Evolutionary conservation across 1,140 invertebrate species (phyloP), one percentile per base, ranked within the genome.

Genomic region (Dinothrombium tinctorium): DNA sequence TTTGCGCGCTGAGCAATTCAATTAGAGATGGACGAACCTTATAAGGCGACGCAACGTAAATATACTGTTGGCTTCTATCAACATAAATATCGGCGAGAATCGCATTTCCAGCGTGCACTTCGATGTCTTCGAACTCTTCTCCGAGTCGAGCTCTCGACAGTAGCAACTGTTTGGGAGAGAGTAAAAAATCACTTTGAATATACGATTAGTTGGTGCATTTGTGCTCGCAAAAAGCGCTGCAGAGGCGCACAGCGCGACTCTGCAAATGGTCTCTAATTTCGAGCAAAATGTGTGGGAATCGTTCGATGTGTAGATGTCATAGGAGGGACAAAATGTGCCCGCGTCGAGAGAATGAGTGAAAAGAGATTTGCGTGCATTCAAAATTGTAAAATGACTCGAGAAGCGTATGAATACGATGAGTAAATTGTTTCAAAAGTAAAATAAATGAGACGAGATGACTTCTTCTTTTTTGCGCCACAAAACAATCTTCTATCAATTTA

Each of bases 41-140:
- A 17, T 68, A 62, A 28, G 64, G 61, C 6, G 77, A 76, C 17
- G 80, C 55, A 15, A 72, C 72, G 51, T 77, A 80, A 8, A 82
- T 56, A 50, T 69, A 69, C 47, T 76, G 72, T 44, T 74, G 74
- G 48, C 69, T 69, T 2, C 72, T 68, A 38, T 81, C 79, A 44
- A 90, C 61, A 33, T 69, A 67, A 33, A 83, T 76, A 56, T 90
- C 82, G 1, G 78, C 73, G 42, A 86, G 58, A 41, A 94, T 72
- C 37, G 63, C 59, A 56, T 69, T 67, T n/a, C 71, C 71, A 8
- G 66, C 58, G 50, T 79, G 74, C 9, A 86, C 64, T 1, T 64
- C 53, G 28, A 83, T 64, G 51, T 73, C 69, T 51, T 80, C 79
- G 51, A 84, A 86, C 50, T 77, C 69, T 2, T 69, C 66, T 1